Conservation (phyloP, 2,888 invertebrate genomes). For the Sesia bembeciformis region DNA sequence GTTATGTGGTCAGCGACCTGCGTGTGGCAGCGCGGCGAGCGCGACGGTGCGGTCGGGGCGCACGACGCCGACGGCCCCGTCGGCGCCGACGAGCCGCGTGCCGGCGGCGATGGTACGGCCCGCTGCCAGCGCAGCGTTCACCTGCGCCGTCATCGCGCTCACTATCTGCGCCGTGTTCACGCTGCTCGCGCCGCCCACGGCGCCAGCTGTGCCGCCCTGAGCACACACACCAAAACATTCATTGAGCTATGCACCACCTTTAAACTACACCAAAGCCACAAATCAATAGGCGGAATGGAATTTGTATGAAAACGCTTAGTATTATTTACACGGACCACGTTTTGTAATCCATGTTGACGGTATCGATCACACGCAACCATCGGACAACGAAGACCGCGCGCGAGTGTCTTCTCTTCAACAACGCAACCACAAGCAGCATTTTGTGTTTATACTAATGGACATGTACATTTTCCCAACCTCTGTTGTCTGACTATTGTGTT, state of each 20-base stretch:
- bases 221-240: not conserved
- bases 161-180: slow-evolving; percentile 49
- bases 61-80: slow-evolving; percentile 79
- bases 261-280: not conserved
- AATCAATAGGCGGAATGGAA: not conserved
- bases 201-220: slow-evolving; percentile 8
- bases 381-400: no score
- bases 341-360: no score
- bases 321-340: no score
- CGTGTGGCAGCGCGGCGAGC: slow-evolving; percentile 66
- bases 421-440: no score
- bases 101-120: slow-evolving; percentile 71
- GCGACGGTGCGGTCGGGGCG: slow-evolving; percentile 77
- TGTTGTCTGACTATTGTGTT: no score
- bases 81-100: slow-evolving; percentile 69
- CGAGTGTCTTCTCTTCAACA: no score
- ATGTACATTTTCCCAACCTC: no score
- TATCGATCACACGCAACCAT: no score
- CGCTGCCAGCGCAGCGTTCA: slow-evolving; percentile 75
- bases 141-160: slow-evolving; percentile 76
- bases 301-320: not conserved
- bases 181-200: slow-evolving; percentile 22
- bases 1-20: slow-evolving; percentile 17
- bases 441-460: no score
- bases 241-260: not conserved